Base-by-base conservation (phyloP, 2,113 vertebrate genomes). In the Lophura nycthemera region DNA sequence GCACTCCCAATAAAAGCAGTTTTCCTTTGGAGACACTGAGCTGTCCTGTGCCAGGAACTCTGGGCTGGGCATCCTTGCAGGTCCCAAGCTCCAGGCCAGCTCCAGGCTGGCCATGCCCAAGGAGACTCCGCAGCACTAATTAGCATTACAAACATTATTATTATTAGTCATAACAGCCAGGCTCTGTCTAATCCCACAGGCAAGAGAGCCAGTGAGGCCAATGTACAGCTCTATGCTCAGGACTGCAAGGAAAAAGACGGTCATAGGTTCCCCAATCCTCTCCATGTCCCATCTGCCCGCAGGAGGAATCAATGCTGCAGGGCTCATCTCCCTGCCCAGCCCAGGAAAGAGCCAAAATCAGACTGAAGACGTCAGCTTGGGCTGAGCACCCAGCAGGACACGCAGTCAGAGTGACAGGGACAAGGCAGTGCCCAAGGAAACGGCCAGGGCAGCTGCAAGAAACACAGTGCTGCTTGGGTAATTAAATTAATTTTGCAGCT, bases 401-500 rank as follows among this genome's bases (percentile, higher is more conserved):
- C 4, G 1, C 3, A 4, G 48, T 70, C 21, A 3, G 32, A 42
- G 60, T 54, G 83, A 73, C 75, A 50, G 59, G 30, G 88, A 84
- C 5, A 12, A 90, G 89, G 54, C 84, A 45, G 83, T 90, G 86
- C 60, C 52, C 45, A 48, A 29, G 27, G 32, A 38, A 61, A 80
- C 3, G 1, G 57, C 34, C 75, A 82, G 63, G 70, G 86, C 76
- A 88, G 92, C 95, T 95, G 93, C 59, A 1, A 96, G 74, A 79
- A 91, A 90, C 88, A 90, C 90, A 81, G 57, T 0, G 7, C 79
- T 3, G 9, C 92, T 88, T 96, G 91, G 89, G 91, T 90, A 96
- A 97, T 97, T 96, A 86, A 93, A 96, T 92, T 96, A 93, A 92
- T 96, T 96, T 91, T 73, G 86, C 93, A 92, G 88, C 89, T 94